A percentile compares a stretch with the other conserved stretches of the same genome.
phyloP scores from a whole-genome alignment of 2,888 invertebrate species.

The Agriopis aurantiaria region DNA sequence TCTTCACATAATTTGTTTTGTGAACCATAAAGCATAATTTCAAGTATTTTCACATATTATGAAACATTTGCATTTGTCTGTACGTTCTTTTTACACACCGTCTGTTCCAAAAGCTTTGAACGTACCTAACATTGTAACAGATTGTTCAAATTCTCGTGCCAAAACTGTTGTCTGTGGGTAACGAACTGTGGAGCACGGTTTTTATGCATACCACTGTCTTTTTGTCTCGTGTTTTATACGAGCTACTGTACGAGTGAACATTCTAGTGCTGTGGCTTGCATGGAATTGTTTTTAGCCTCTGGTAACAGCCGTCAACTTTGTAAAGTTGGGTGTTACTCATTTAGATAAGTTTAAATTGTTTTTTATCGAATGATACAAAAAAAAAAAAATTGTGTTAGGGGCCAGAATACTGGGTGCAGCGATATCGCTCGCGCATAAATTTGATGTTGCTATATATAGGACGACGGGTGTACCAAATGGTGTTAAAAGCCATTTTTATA shows the following conservation, averaged over 20 bases:
- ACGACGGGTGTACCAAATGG: no score
- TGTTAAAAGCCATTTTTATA: no score
- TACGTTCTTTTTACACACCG: constrained; percentile 7
- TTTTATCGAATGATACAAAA: no score
- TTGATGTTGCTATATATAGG: no score
- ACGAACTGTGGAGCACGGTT: constrained; percentile 50
- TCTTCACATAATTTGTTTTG: background rate
- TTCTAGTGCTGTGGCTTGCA: background rate
- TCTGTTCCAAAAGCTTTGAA: constrained; percentile 10
- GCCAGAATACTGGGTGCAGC: no score
- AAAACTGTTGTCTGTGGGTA: constrained; percentile 52
- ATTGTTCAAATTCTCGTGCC: constrained; percentile 47
- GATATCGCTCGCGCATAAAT: no score
- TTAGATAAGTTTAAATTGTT: no score
- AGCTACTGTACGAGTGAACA: constrained; percentile 4
- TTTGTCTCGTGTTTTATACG: constrained; percentile 25
- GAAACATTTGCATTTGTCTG: constrained; percentile 3
- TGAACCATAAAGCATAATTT: constrained; percentile 10
- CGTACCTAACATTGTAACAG: constrained; percentile 24
- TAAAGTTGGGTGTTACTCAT: background rate
- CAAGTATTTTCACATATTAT: constrained; percentile 2
- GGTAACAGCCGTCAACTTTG: background rate
- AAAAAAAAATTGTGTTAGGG: no score
- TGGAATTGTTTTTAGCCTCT: background rate
- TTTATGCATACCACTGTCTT: constrained; percentile 29